These are phyloP conservation scores for Ptychoptera contaminata DNA, from an alignment of 2,888 invertebrate species.

Conservation along the genomic window DNA sequence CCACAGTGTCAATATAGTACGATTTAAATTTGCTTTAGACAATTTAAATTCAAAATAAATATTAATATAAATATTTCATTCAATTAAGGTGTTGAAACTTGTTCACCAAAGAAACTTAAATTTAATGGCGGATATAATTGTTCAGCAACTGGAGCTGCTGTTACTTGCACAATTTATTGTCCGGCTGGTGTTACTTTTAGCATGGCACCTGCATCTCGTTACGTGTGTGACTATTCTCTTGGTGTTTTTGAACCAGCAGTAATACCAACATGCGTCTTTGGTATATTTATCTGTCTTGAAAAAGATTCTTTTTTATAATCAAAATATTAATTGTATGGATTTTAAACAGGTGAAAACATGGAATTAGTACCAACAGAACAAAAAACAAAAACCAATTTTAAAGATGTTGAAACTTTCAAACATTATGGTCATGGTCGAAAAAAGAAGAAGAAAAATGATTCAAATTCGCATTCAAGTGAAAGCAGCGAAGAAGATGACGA, in stretches of 20 bases:
- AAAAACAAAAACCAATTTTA: background rate
- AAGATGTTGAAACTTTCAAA: background rate
- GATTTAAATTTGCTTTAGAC: too few relatives aligned
- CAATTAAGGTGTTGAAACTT: slow-evolving; percentile 38
- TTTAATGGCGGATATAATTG: slow-evolving; percentile 70
- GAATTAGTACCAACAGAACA: too few relatives aligned
- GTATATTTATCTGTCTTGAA: slow-evolving; percentile 27
- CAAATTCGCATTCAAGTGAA: background rate
- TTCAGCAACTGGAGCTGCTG: slow-evolving; percentile 39
- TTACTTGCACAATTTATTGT: slow-evolving; percentile 50
- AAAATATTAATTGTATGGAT: too few relatives aligned
- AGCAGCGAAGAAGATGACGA: slow-evolving; percentile 3
- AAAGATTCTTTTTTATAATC: too few relatives aligned
- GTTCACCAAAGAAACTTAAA: slow-evolving; percentile 42
- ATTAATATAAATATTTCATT: background rate
- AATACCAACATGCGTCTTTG: slow-evolving; percentile 55
- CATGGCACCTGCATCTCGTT: slow-evolving; percentile 39
- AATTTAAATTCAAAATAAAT: background rate
- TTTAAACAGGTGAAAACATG: too few relatives aligned
- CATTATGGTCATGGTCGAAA: background rate
- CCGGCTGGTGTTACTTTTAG: slow-evolving; percentile 47
- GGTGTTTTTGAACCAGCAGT: slow-evolving; percentile 52
- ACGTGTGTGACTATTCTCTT: slow-evolving; percentile 48
- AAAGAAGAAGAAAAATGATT: background rate
- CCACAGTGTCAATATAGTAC: slow-evolving; percentile 25